Percentiles rank a stretch among this genome's conserved stretches.
These are phyloP conservation scores for Vulpes lagopus DNA, from an alignment of 2,113 vertebrate genomes.

Conservation along the genomic window DNA sequence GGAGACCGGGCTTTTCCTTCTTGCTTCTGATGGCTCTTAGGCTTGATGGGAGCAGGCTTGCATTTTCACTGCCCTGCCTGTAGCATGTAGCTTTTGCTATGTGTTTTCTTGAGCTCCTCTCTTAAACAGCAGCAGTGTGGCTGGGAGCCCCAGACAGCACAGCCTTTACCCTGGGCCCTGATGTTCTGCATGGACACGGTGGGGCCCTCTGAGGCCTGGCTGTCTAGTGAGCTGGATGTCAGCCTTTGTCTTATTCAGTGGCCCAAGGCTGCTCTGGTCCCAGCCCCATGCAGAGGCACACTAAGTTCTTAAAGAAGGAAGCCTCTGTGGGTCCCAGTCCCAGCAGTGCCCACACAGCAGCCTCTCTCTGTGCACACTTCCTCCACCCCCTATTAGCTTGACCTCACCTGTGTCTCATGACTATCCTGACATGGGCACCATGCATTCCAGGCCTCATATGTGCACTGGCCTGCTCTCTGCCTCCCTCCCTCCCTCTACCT, in stretches of 20 bases:
- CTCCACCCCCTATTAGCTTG: not conserved
- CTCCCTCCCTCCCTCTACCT: not conserved
- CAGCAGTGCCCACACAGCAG: not conserved
- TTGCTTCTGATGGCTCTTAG: not conserved
- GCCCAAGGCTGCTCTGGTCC: not conserved
- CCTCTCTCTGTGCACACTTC: not conserved
- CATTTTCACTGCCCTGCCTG: not conserved
- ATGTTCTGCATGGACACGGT: not conserved
- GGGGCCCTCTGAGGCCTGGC: not conserved
- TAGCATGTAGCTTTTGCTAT: not conserved
- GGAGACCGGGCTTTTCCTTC: not conserved
- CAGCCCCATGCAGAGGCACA: not conserved
- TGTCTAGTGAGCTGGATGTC: not conserved
- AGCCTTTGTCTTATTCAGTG: not conserved
- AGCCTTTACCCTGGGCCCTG: not conserved
- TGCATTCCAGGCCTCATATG: not conserved
- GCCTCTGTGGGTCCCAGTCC: not conserved
- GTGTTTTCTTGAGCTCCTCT: not conserved
- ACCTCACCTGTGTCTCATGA: not conserved
- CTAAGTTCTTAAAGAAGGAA: not conserved
- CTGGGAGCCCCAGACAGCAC: not conserved
- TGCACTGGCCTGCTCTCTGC: not conserved
- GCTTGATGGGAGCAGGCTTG: not conserved
- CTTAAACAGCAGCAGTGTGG: not conserved
- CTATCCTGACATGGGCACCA: not conserved